These are phyloP conservation scores for Gambusia yucatana DNA, from an alignment of 2,797 vertebrate species.

Conservation along the genomic window DNA sequence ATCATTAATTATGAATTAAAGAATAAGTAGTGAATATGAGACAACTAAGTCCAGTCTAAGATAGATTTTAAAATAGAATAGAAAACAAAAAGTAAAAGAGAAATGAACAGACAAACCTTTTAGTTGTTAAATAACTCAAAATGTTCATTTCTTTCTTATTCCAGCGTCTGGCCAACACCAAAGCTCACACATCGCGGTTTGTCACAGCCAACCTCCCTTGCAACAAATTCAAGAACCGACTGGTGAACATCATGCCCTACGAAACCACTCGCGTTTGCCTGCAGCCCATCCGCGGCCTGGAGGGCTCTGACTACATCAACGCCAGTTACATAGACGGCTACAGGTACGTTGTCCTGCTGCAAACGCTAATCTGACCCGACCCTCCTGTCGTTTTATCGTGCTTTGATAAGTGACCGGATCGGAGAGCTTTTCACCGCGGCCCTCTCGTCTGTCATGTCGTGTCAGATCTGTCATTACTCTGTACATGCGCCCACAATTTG, in stretches of 20 bases:
- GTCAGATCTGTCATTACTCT: slow-evolving; percentile 62
- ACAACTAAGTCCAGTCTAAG: not conserved
- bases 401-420: slow-evolving; percentile 61
- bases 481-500: slow-evolving; percentile 39
- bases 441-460: slow-evolving; percentile 66
- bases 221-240: slow-evolving; percentile 99
- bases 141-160: slow-evolving; percentile 7
- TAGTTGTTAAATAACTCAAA: not conserved
- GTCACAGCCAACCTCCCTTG: slow-evolving; percentile 98
- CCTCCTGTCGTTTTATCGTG: slow-evolving; percentile 37
- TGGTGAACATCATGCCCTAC: slow-evolving; percentile 99
- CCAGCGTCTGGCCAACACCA: slow-evolving; percentile 95
- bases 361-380: slow-evolving; percentile 66
- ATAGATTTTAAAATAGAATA: not conserved
- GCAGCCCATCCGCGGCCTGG: slow-evolving; percentile 96
- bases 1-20: not conserved
- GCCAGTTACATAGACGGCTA: slow-evolving; percentile 97
- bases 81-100: not conserved
- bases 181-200: slow-evolving; percentile 96
- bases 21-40: not conserved
- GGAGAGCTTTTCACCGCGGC: slow-evolving; percentile 62
- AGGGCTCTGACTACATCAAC: slow-evolving; percentile 97
- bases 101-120: slow-evolving; percentile 10
- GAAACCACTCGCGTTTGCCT: slow-evolving; percentile 96
- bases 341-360: slow-evolving; percentile 77